phyloP scores from a whole-genome alignment of 2,888 invertebrate species.

The Perizoma affinitatum region DNA sequence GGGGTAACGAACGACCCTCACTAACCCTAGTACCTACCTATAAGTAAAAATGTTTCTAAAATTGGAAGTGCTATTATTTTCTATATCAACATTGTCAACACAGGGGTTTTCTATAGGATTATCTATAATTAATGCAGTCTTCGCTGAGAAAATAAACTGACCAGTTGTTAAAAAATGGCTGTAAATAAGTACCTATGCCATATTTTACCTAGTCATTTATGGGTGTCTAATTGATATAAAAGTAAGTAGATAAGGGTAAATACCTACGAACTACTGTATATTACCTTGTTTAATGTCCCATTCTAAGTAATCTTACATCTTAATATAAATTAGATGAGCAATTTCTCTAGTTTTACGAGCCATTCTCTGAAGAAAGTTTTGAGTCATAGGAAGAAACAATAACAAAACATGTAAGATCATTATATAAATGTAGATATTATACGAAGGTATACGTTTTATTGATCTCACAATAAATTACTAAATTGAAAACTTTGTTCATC shows the following conservation, averaged over 20 bases:
- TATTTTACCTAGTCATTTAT: too few species aligned
- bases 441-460: not conserved
- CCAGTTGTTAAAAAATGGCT: too few species aligned
- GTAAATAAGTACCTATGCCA: too few species aligned
- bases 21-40: slow-evolving; percentile 27
- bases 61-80: slow-evolving; percentile 36
- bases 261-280: too few species aligned
- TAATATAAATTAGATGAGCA: slow-evolving; percentile 14
- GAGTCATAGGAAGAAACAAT: not conserved
- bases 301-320: slow-evolving; percentile 11
- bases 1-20: slow-evolving; percentile 51
- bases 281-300: not conserved
- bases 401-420: slow-evolving; percentile 3
- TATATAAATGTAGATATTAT: too few species aligned
- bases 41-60: slow-evolving; percentile 29
- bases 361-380: slow-evolving; percentile 35
- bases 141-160: too few species aligned
- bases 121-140: too few species aligned
- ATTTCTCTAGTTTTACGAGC: slow-evolving; percentile 34
- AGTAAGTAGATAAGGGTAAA: too few species aligned
- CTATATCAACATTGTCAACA: slow-evolving; percentile 35
- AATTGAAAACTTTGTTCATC: too few species aligned
- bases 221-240: too few species aligned
- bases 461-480: too few species aligned
- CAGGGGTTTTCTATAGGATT: too few species aligned